Evolutionary conservation across 1,140 invertebrate species (phyloP), one percentile per base, ranked within the genome.

Genomic region (Myzus persicae): DNA sequence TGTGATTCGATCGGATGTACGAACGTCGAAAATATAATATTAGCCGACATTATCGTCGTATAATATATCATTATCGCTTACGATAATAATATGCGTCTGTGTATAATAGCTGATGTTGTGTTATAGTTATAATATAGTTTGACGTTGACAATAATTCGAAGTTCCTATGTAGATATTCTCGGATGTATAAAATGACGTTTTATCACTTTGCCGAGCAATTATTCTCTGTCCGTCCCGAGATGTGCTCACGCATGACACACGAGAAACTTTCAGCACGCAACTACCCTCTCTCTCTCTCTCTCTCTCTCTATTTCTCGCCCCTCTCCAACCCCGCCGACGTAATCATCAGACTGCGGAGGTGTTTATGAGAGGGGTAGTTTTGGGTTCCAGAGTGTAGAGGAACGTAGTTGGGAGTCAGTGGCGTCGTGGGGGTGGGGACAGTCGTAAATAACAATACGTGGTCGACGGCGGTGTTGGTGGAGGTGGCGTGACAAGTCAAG

Each of bases 401-500:
- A 51, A 22, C 48, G 22, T n/a, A n/a, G n/a, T 51, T 51, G 2
- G 6, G 48, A 51, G 22, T n/a, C 59, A 67, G 4, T n/a, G 31
- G 22, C 20, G 22, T 51, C 0, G 6, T n/a, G 11, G 31, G 14
- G n/a, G 31, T n/a, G n/a, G 59, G 4, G 9, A 1, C 20, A 36
- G 14, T 81, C 76, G 76, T 82, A 82, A 82, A 82, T 82, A 38
- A 82, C 76, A 38, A 82, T 38, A 82, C 76, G 76, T 38, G 76
- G 76, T 82, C 20, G 36, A 24, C n/a, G 36, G 36, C 38, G 8
- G 82, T 84, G 82, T 26, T 40, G 82, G 82, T 1, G 9, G 84
- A 26, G 11, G 40, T 44, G 40, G 14, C 84, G 9, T 44, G 82
- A 18, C 40, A 44, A 22, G 85, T n/a, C 44, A n/a, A 36, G 87